Percentiles rank a stretch among this genome's conserved stretches.
Conservation (phyloP, 2,113 vertebrate genomes). For the Toxotes chatareus region DNA sequence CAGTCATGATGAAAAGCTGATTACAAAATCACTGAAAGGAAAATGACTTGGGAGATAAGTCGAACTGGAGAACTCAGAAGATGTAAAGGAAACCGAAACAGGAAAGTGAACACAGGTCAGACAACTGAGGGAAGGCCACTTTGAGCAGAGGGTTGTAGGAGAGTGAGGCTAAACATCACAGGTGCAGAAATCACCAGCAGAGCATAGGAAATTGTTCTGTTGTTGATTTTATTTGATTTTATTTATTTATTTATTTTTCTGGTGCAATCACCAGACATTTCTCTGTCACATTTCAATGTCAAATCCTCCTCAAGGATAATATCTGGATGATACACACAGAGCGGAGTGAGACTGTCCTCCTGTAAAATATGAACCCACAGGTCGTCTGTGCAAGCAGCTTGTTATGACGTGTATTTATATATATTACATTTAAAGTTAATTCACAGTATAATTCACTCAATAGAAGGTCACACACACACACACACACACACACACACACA, state of each 20-base stretch:
- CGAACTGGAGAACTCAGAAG: constrained; percentile 26
- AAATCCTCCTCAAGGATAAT: background rate
- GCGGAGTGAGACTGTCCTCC: background rate
- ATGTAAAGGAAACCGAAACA: constrained; percentile 32
- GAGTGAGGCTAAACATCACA: too few relatives aligned
- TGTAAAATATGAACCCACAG: background rate
- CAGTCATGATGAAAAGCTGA: constrained; percentile 66
- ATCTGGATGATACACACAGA: background rate
- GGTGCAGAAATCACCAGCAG: too few relatives aligned
- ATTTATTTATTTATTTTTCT: too few relatives aligned
- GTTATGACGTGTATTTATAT: background rate
- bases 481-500: too few relatives aligned
- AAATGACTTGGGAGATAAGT: constrained; percentile 63
- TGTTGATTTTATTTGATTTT: too few relatives aligned
- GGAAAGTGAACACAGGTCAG: constrained; percentile 11
- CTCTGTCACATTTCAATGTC: too few relatives aligned
- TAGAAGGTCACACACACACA: too few relatives aligned
- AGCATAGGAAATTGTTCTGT: too few relatives aligned
- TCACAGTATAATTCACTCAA: too few relatives aligned
- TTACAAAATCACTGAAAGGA: constrained; percentile 70
- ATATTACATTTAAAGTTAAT: too few relatives aligned
- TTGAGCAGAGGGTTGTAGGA: too few relatives aligned
- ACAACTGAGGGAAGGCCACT: background rate
- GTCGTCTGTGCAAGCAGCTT: background rate
- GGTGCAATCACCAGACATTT: too few relatives aligned